These are phyloP conservation scores for Bolborhynchus lineola DNA, from an alignment of 2,113 vertebrate species.

Conservation along the genomic window DNA sequence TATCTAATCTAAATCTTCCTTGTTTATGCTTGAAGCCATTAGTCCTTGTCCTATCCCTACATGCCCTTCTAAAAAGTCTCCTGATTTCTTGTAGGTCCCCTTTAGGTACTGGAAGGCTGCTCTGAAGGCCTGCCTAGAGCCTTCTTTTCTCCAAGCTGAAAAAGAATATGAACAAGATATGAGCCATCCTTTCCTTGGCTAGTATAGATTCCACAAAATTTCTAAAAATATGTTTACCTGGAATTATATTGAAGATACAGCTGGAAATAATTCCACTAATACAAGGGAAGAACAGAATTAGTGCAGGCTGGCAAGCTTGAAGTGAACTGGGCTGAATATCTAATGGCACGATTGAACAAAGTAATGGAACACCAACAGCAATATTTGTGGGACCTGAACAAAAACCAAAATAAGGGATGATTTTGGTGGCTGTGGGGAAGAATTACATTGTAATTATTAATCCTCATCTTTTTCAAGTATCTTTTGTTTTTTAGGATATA, in stretches of 20 bases:
- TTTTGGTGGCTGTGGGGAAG: not conserved
- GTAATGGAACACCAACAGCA: not conserved
- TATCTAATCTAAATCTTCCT: not conserved
- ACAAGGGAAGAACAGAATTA: not conserved
- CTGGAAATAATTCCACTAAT: not conserved
- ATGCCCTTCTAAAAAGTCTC: not conserved
- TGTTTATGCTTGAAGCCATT: not conserved
- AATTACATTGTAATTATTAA: not conserved
- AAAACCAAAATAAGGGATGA: not conserved
- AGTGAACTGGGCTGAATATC: not conserved
- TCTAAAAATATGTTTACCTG: not conserved
- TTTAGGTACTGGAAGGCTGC: not conserved
- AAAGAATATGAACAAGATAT: not conserved
- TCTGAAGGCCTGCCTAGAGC: not conserved
- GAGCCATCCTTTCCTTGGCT: not conserved
- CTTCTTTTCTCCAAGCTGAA: not conserved
- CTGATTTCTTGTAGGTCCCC: not conserved
- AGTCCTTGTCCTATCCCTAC: not conserved
- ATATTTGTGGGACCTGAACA: not conserved
- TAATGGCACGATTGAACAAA: not conserved
- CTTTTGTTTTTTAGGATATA: not conserved
- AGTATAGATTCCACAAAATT: not conserved
- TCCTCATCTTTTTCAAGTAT: not conserved
- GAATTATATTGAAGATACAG: not conserved
- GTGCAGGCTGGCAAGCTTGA: not conserved